Base-by-base conservation (phyloP, 2,888 invertebrate genomes). In the Phoenoteleia sp. region DNA sequence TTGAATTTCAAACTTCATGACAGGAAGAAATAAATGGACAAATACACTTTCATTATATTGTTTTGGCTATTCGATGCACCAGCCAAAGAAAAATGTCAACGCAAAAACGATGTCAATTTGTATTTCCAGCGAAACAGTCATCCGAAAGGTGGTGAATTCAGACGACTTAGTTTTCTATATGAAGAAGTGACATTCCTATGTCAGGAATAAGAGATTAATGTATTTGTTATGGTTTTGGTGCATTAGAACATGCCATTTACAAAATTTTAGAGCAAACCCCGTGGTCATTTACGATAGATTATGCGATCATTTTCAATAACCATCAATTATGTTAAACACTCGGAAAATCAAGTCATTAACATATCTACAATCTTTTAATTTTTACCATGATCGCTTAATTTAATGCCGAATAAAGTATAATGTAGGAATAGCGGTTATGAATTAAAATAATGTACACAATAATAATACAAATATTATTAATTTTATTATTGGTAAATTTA, bases 171-270 rank as follows among this genome's bases (percentile, higher is more conserved):
- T 69, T 71, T 71, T 71, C 3, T 4, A 39, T 15, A 29, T 19
- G 23, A 27, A 42, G 52, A 79, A 25, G 42, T 47, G 47, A 27
- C 64, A 80, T 80, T 80, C 80, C 80, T 58, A 27, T 39, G 80
- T 80, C 80, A 39, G 13, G 21, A 13, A 19, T 54, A 23, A 71
- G 72, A 54, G 80, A 80, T 80, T 64, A 64, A 80, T 80, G 80
- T 25, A 36, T 36, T 80, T 15, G 33, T 80, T 29, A 80, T 64
- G 64, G 56, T 47, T 54, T 29, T 58, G 23, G 39, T 33, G 29
- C 25, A 72, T 56, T 60, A 64, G 45, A 80, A 72, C 47, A 33
- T 64, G 52, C 25, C 29, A 47, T 80, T 79, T 62, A 64, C 62
- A 71, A 64, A 6, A 54, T 33, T 71, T 71, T 17, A 23, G 29